Conservation (phyloP, 1,140 invertebrate genomes). For the Druon quercuslanigerum region DNA sequence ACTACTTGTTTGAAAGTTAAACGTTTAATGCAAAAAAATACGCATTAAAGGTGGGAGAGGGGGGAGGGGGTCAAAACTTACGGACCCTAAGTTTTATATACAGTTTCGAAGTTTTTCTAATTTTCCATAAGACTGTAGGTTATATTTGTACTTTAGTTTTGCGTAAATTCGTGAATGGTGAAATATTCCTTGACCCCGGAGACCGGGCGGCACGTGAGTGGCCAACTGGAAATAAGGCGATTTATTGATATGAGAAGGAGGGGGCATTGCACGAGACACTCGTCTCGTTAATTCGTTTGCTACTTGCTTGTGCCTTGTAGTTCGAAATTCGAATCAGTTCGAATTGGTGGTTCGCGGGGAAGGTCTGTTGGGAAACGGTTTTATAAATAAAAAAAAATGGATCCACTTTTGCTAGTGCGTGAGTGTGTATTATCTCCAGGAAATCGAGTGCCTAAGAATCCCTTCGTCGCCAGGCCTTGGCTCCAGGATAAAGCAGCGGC, state of each 20-base stretch:
- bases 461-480: constrained; percentile 83
- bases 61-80: too few relatives aligned
- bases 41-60: too few relatives aligned
- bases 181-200: neutral
- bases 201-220: neutral
- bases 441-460: constrained; percentile 54
- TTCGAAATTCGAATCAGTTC: neutral
- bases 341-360: neutral
- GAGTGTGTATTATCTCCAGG: constrained; percentile 25
- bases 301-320: neutral
- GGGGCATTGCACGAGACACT: constrained; percentile 3
- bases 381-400: constrained; percentile 42
- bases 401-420: constrained; percentile 36
- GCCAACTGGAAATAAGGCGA: neutral
- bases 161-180: constrained; percentile 16
- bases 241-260: constrained; percentile 16
- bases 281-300: too few relatives aligned
- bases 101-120: too few relatives aligned
- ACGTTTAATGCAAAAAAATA: too few relatives aligned
- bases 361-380: neutral
- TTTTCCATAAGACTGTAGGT: too few relatives aligned
- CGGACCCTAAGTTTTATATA: too few relatives aligned
- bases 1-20: too few relatives aligned
- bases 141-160: neutral
- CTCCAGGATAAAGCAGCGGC: constrained; percentile 82